A percentile compares a stretch with the other conserved stretches of the same genome.
Evolutionary conservation across 2,113 vertebrate species (phyloP).

Genomic region (Anser brachyrhynchus): DNA sequence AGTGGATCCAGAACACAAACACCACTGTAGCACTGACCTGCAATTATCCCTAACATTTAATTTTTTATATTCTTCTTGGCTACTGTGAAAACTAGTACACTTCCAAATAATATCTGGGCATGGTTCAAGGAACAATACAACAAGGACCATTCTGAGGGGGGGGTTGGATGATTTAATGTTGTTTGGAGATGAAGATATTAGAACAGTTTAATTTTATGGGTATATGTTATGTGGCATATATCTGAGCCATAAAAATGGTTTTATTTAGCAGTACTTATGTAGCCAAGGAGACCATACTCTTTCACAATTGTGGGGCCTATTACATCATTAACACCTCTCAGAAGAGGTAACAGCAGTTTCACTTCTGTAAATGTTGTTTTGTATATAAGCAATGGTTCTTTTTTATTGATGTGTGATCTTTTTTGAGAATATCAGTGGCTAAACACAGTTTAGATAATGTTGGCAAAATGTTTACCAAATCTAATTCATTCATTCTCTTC

Average conservation of each 20-base stretch:
- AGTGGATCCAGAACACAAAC: neutral
- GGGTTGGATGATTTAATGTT: neutral
- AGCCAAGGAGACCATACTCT: neutral
- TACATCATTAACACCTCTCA: neutral
- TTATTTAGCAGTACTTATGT: neutral
- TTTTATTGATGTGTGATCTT: neutral
- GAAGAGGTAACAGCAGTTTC: neutral
- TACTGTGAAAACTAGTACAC: neutral
- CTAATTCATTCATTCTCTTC: neutral
- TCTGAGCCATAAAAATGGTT: neutral
- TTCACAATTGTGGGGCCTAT: neutral
- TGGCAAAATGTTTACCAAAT: neutral
- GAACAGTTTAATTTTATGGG: slow-evolving; percentile 21
- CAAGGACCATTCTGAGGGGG: neutral
- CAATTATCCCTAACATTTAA: neutral
- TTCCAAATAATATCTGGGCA: neutral
- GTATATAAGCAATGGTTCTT: neutral
- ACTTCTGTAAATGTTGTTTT: neutral
- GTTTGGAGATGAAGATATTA: neutral
- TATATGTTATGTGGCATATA: neutral
- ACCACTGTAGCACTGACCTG: neutral
- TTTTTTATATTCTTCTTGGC: neutral
- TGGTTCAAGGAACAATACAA: neutral
- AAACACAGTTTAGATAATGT: neutral
- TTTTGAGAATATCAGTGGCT: neutral